Evolutionary conservation across 2,113 vertebrate genomes (phyloP).

Genomic region (Callipepla squamata): DNA sequence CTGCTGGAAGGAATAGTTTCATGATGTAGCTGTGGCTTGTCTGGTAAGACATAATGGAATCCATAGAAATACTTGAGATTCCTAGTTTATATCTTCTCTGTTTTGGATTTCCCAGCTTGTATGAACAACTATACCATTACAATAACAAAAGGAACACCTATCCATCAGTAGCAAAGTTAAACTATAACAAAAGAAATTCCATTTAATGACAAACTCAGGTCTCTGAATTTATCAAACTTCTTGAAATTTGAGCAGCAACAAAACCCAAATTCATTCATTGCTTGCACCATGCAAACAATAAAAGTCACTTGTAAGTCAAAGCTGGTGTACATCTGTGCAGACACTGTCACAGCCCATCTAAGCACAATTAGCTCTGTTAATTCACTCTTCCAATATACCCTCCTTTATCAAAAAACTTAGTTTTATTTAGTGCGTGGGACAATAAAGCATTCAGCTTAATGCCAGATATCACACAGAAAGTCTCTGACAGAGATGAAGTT

Average conservation of each 20-base stretch:
- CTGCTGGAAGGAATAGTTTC: background rate
- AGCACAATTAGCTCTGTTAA: background rate
- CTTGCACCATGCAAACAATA: background rate
- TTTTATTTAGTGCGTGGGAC: background rate
- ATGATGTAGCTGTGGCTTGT: background rate
- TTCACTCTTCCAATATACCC: background rate
- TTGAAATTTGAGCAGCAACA: background rate
- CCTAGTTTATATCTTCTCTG: slow-evolving; percentile 10
- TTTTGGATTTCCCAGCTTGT: background rate
- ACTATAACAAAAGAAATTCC: slow-evolving; percentile 33
- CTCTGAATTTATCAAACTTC: slow-evolving; percentile 33
- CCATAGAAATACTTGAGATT: background rate
- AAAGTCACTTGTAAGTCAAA: background rate
- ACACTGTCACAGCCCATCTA: background rate
- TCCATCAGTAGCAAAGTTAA: slow-evolving; percentile 52
- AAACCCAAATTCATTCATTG: background rate
- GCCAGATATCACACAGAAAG: background rate
- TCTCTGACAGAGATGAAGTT: background rate
- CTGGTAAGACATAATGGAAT: background rate
- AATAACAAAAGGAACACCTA: slow-evolving; percentile 25
- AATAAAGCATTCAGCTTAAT: background rate
- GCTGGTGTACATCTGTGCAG: background rate
- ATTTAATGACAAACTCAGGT: slow-evolving; percentile 43
- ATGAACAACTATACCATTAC: slow-evolving; percentile 22
- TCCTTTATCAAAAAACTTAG: background rate